Conservation (phyloP, 2,797 vertebrate species). For the Lagodon rhomboides region DNA sequence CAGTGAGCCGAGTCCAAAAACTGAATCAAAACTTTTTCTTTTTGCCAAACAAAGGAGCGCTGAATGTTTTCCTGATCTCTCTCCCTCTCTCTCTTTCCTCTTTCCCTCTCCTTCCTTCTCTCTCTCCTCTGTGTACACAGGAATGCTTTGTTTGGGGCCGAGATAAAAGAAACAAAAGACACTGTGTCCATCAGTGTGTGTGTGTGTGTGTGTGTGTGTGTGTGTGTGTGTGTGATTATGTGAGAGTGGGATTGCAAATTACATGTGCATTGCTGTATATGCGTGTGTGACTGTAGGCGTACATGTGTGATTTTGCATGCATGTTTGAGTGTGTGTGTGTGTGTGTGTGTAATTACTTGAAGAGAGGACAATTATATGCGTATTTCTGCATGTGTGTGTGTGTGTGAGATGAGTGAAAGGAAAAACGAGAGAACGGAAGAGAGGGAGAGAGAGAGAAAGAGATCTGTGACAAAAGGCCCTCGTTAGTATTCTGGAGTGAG, state of each 20-base stretch:
- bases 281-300: conserved; percentile 35
- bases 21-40: conserved; percentile 70
- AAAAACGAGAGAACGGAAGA: conserved; percentile 51
- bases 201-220: conserved; percentile 51
- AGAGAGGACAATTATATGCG: conserved; percentile 2
- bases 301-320: conserved; percentile 24
- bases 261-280: conserved; percentile 41
- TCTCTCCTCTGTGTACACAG: conserved; percentile 77
- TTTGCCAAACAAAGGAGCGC: conserved; percentile 58
- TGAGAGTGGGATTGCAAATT: conserved; percentile 57
- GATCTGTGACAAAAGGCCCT: conserved; percentile 80
- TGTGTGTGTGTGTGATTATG: conserved; percentile 46
- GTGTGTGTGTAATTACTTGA: conserved; percentile 22
- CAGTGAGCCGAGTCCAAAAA: conserved; percentile 41
- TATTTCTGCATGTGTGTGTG: conserved; percentile 3
- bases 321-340: conserved; percentile 6
- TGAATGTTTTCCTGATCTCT: conserved; percentile 64
- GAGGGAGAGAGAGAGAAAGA: conserved; percentile 65
- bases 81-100: conserved; percentile 35
- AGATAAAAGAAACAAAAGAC: conserved; percentile 86
- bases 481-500: conserved; percentile 84
- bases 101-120: conserved; percentile 42
- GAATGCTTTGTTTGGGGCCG: conserved; percentile 83
- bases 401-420: conserved; percentile 54
- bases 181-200: conserved; percentile 66